Evolutionary conservation across 2,797 vertebrate species (phyloP).

Genomic region (Megalops cyprinoides): DNA sequence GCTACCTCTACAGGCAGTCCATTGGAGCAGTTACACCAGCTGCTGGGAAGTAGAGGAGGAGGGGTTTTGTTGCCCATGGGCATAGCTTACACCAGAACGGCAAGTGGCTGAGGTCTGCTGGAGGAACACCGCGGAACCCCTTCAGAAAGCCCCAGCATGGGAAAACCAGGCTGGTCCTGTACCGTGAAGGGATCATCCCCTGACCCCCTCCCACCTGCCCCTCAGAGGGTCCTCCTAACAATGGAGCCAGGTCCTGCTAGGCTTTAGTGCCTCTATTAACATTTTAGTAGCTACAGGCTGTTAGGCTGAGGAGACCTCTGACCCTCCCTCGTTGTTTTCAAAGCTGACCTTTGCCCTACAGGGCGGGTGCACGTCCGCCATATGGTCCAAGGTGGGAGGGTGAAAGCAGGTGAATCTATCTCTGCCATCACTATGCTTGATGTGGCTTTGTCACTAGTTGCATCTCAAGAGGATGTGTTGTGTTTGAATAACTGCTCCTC

Average conservation of each 20-base stretch:
- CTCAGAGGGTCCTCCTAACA: conserved; percentile 32
- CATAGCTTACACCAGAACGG: neutral
- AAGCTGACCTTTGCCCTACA: conserved; percentile 46
- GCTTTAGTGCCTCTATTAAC: conserved; percentile 45
- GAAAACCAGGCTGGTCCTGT: conserved; percentile 30
- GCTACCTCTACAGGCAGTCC: neutral
- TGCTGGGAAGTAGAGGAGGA: neutral
- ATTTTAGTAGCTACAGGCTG: conserved; percentile 49
- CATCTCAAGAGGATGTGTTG: conserved; percentile 40
- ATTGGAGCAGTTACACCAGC: neutral
- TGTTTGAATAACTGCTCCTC: neutral
- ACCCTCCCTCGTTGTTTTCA: conserved; percentile 47
- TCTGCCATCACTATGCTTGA: conserved; percentile 4
- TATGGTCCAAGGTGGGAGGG: conserved; percentile 23
- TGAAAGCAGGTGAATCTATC: conserved; percentile 32
- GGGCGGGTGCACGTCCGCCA: conserved; percentile 22
- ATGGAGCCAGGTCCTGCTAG: conserved; percentile 32
- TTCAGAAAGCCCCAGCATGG: conserved; percentile 36
- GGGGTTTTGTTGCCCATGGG: neutral
- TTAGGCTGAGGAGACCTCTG: conserved; percentile 43
- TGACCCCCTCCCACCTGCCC: conserved; percentile 17
- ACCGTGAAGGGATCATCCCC: conserved; percentile 19
- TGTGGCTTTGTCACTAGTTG: conserved; percentile 32
- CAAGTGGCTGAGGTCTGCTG: neutral
- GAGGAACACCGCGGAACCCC: conserved; percentile 8